Evolutionary conservation across 92 coral and sea anemone species (phyloP), one percentile per base, ranked within the genome.

Genomic region (Palythoa heliodiscus): DNA sequence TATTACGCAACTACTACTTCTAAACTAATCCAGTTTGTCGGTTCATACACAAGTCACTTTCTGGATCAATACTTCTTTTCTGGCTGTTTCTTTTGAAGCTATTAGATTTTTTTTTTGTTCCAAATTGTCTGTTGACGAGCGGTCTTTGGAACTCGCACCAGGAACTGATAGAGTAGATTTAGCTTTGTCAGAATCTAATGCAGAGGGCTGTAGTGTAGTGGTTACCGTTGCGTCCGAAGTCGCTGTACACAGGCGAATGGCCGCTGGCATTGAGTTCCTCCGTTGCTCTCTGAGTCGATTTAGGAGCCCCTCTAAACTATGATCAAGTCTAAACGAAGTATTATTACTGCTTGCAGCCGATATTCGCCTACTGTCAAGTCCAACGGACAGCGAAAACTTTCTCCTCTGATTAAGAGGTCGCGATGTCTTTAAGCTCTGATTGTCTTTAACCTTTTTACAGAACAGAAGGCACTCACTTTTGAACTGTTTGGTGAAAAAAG

Each of bases 401-500:
- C 84, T 64, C 35, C 73, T 80, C 19, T 40, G 64, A 19, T 80
- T 66, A 70, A 63, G 11, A 0, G 74, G 84, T 13, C 84, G 61
- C 17, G 84, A 80, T 1, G 48, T 24, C 58, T 80, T 80, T 13
- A 80, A 52, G 4, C 73, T 53, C 24, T 80, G 84, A 10, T 85
- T 89, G 24, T 92, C 93, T 76, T 96, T 93, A 3, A 93, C 99
- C 54, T 94, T 85, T 53, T 93, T 85, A 78, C 95, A 96, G 14
- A 96, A 86, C 52, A 88, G 75, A 52, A 91, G 40, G 47, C 98
- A 92, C 90, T 96, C 99, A 71, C 91, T 92, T 71, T 96, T 96
- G 89, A 96, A 96, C 73, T 96, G 98, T 53, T 91, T 87, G 52
- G 99, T 96, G 52, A 91, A 91, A 25, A 96, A 94, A 19, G 99